Evolutionary conservation across 1,140 invertebrate species (phyloP).

Genomic region (Sminthurinus signatus): DNA sequence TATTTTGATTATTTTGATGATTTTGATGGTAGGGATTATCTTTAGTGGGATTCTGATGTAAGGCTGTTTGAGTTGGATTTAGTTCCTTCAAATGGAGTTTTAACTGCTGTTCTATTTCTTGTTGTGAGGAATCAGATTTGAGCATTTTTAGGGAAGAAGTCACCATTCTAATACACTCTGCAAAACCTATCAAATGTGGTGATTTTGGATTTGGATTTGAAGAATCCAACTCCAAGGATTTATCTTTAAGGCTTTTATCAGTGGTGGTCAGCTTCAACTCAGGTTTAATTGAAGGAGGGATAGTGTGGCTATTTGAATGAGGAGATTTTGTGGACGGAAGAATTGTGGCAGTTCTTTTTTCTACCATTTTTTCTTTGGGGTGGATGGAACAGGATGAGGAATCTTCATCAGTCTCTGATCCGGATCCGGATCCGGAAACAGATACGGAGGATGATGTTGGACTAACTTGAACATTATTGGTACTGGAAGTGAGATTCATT

Average conservation of each 20-base stretch:
- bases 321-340: constrained; percentile 12
- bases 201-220: constrained; percentile 2
- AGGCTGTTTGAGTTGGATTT: background rate
- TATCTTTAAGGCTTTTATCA: too few species aligned
- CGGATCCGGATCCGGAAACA: too few species aligned
- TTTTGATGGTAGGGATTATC: too few species aligned
- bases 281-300: background rate
- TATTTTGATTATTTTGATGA: background rate
- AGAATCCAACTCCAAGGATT: too few species aligned
- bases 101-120: constrained; percentile 24
- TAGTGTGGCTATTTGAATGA: background rate
- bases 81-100: constrained; percentile 11
- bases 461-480: too few species aligned
- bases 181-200: constrained; percentile 26
- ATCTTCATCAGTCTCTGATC: constrained; percentile 17
- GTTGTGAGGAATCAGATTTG: constrained; percentile 1
- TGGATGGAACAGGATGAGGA: background rate
- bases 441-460: too few species aligned
- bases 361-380: background rate
- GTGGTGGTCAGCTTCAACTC: too few species aligned
- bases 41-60: background rate
- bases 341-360: background rate
- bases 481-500: too few species aligned
- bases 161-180: constrained; percentile 32
- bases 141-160: constrained; percentile 13